Conservation (phyloP, 1,140 invertebrate species). For the Drosophila dunni region DNA sequence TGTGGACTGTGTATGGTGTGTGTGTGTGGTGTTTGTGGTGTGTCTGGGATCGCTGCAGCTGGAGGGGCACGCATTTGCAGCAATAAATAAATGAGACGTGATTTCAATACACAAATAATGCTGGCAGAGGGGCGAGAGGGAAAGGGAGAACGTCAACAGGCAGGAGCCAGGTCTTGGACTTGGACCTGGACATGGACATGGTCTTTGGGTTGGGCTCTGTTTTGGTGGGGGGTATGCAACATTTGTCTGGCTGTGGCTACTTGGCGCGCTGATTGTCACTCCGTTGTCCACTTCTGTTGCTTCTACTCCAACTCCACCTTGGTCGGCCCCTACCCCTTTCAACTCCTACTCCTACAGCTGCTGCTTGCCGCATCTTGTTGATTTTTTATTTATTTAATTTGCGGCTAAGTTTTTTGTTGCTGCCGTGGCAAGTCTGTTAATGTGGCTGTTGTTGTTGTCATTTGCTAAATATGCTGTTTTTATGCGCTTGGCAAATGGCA, state of each 20-base stretch:
- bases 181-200: not conserved
- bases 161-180: not conserved
- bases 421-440: conserved; percentile 18
- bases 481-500: conserved; percentile 75
- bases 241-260: conserved; percentile 35
- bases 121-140: not conserved
- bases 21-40: conserved; percentile 9
- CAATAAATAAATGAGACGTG: conserved; percentile 85
- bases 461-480: conserved; percentile 84
- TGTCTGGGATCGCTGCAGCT: conserved; percentile 20
- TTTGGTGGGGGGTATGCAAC: conserved; percentile 31
- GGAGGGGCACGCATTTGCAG: conserved; percentile 60
- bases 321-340: not conserved
- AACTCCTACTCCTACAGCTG: not conserved
- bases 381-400: conserved; percentile 84
- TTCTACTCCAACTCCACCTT: conserved; percentile 2
- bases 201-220: not conserved
- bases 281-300: conserved; percentile 13
- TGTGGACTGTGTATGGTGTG: not conserved
- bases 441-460: conserved; percentile 63
- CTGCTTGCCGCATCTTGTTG: conserved; percentile 57
- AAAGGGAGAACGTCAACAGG: not conserved
- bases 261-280: conserved; percentile 52
- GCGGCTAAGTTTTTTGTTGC: conserved; percentile 48
- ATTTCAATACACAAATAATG: conserved; percentile 84